phyloP scores from a whole-genome alignment of 2,113 vertebrate species.

The Rattus norvegicus region DNA sequence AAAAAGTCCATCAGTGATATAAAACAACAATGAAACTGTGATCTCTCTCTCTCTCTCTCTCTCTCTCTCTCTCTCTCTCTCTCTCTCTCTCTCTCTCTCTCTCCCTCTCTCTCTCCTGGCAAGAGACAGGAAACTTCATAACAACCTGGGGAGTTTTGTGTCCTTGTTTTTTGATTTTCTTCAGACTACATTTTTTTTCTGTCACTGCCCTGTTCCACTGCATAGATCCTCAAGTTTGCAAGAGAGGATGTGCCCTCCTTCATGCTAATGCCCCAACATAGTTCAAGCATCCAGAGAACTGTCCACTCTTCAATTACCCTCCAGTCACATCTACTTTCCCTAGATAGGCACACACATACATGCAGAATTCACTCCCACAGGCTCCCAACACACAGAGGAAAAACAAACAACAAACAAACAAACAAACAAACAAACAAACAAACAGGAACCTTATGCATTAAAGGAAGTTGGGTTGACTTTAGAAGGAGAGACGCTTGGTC shows the following conservation, averaged over 20 bases:
- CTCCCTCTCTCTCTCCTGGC: background rate
- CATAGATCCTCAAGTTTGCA: too few species aligned
- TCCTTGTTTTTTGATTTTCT: background rate
- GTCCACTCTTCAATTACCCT: too few species aligned
- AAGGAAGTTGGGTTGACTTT: background rate
- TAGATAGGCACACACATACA: background rate
- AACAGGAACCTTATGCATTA: background rate
- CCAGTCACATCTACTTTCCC: background rate
- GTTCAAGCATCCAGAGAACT: fast-evolving
- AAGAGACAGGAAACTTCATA: background rate
- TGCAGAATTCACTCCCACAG: fast-evolving
- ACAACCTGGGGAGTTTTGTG: background rate
- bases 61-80: too few species aligned
- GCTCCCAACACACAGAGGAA: too few species aligned
- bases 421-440: background rate
- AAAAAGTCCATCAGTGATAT: background rate
- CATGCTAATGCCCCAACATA: background rate
- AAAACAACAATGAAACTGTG: background rate
- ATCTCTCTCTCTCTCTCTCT: too few species aligned
- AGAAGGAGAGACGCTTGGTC: too few species aligned
- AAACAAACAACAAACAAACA: too few species aligned
- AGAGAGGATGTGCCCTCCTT: fast-evolving
- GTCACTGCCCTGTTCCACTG: background rate
- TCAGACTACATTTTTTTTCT: background rate
- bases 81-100: too few species aligned